Evolutionary conservation across 2,797 vertebrate species (phyloP).

Genomic region (Otolemur crassicaudatus): DNA sequence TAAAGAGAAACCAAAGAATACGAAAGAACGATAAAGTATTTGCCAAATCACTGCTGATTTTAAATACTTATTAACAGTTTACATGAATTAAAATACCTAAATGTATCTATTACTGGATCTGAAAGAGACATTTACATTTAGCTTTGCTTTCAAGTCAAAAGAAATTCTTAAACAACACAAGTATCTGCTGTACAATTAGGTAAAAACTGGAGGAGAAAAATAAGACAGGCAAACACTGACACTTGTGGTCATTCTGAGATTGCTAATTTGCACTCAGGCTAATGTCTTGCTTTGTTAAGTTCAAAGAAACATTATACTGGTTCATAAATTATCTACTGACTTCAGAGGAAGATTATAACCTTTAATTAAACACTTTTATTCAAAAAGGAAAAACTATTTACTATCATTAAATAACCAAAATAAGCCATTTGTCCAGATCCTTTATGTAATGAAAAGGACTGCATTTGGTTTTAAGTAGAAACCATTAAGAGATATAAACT

Average conservation of each 20-base stretch:
- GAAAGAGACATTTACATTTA: slow-evolving; percentile 19
- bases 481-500: neutral
- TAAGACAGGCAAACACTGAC: slow-evolving; percentile 84
- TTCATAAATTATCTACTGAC: neutral
- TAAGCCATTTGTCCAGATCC: neutral
- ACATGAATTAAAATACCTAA: neutral
- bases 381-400: slow-evolving; percentile 20
- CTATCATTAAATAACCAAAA: slow-evolving; percentile 19
- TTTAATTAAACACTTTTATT: neutral
- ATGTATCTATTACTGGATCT: neutral
- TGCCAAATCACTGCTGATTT: slow-evolving; percentile 2
- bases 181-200: neutral
- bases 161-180: neutral
- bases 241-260: slow-evolving; percentile 85
- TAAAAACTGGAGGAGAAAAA: slow-evolving; percentile 67
- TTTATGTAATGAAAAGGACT: neutral
- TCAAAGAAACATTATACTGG: neutral
- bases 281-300: neutral
- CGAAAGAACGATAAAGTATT: neutral
- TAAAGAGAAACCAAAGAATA: neutral
- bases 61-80: neutral
- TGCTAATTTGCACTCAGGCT: slow-evolving; percentile 69
- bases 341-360: slow-evolving; percentile 16
- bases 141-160: slow-evolving; percentile 44
- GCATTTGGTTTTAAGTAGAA: slow-evolving; percentile 39